Conservation (phyloP, 64 coral and sea anemone species). For the Trachythela sp. region DNA sequence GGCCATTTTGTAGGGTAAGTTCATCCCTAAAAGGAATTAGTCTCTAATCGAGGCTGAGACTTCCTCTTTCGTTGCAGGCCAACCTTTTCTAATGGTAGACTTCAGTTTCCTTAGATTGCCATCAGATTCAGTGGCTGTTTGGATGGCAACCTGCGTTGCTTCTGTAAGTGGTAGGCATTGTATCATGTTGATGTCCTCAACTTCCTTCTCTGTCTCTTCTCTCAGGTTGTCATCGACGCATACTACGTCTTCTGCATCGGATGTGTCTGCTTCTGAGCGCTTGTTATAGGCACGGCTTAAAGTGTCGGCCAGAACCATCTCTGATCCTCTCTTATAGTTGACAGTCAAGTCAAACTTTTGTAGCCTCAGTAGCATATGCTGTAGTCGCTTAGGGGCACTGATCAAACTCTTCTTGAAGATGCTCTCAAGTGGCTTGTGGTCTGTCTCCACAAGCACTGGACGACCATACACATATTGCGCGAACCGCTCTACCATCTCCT, state of each 20-base stretch:
- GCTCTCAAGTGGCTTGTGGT: no score
- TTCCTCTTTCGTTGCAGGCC: background rate
- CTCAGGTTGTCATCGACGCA: no score
- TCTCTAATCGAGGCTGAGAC: background rate
- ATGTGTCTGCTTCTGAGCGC: no score
- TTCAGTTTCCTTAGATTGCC: background rate
- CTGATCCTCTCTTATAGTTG: no score
- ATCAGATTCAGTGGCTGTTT: background rate
- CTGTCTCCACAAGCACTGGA: no score
- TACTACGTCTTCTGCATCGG: no score
- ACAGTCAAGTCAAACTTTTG: no score
- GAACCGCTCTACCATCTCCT: background rate
- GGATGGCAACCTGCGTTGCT: background rate
- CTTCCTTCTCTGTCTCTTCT: conserved; percentile 1
- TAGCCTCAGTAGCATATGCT: no score
- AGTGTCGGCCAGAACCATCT: no score
- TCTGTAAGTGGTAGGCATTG: background rate
- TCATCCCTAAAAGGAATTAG: background rate
- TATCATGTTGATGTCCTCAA: background rate
- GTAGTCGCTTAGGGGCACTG: no score
- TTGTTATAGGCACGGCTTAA: no score
- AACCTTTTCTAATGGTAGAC: background rate
- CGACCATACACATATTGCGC: background rate
- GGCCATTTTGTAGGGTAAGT: background rate
- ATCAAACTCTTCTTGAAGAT: no score